These are phyloP conservation scores for Osmerus mordax DNA, from an alignment of 2,113 vertebrate genomes.

Conservation along the genomic window DNA sequence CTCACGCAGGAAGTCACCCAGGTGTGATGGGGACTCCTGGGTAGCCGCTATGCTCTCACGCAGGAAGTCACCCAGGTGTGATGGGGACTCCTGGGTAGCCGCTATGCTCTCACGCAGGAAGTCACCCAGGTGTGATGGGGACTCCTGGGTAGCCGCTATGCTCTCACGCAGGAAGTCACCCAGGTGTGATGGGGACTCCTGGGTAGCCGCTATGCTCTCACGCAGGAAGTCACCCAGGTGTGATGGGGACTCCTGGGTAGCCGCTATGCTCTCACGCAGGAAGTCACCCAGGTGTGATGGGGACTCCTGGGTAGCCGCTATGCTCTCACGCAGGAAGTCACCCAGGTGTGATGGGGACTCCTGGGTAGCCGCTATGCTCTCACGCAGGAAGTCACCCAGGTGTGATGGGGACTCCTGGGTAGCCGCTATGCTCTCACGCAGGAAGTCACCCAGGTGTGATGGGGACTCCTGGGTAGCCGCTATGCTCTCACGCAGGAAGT, in stretches of 20 bases:
- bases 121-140: constrained; percentile 40
- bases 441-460: constrained; percentile 33
- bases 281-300: constrained; percentile 36
- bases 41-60: constrained; percentile 27
- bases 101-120: constrained; percentile 14
- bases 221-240: constrained; percentile 12
- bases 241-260: constrained; percentile 41
- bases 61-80: constrained; percentile 25
- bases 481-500: constrained; percentile 8
- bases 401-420: constrained; percentile 43
- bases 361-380: constrained; percentile 28
- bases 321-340: neutral
- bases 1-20: neutral
- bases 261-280: constrained; percentile 20
- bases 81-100: constrained; percentile 38
- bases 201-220: constrained; percentile 28
- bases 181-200: constrained; percentile 43
- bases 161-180: neutral
- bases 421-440: constrained; percentile 24
- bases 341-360: constrained; percentile 44
- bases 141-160: constrained; percentile 31
- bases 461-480: constrained; percentile 33
- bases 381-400: constrained; percentile 2
- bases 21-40: constrained; percentile 43
- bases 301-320: constrained; percentile 34